These are phyloP conservation scores for Troides oblongomaculatus DNA, from an alignment of 2,888 invertebrate genomes.

Conservation along the genomic window DNA sequence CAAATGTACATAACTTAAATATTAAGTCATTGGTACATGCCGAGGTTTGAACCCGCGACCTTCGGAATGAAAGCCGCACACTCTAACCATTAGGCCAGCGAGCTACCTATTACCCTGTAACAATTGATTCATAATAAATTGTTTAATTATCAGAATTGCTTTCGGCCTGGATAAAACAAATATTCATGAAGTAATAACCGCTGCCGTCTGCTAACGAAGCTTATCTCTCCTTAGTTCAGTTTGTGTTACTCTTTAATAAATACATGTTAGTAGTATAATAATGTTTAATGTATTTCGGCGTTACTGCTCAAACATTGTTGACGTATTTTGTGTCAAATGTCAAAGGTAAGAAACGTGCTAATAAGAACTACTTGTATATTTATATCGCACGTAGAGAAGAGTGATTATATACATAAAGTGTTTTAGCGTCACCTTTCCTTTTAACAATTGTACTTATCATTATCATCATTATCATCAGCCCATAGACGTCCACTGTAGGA, in stretches of 20 bases:
- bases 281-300: constrained; percentile 17
- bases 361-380: background rate
- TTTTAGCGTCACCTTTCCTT: background rate
- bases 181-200: constrained; percentile 1
- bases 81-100: no score
- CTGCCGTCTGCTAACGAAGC: background rate
- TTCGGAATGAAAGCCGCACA: no score
- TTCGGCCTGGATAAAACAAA: constrained; percentile 12
- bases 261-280: background rate
- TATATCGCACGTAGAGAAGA: background rate
- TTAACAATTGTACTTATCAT: no score
- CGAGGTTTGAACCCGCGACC: no score
- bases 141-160: constrained; percentile 15
- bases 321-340: constrained; percentile 42
- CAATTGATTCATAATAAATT: background rate
- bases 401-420: background rate
- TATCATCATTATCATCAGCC: no score
- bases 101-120: background rate
- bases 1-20: no score
- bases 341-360: constrained; percentile 44
- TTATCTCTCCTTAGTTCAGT: constrained; percentile 11
- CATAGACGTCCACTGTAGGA: no score
- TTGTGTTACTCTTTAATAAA: constrained; percentile 4
- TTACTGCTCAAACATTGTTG: constrained; percentile 1
- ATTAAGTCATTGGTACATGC: no score